Evolutionary conservation across 1,140 invertebrate species (phyloP).

Genomic region (Drosophila ironensis): DNA sequence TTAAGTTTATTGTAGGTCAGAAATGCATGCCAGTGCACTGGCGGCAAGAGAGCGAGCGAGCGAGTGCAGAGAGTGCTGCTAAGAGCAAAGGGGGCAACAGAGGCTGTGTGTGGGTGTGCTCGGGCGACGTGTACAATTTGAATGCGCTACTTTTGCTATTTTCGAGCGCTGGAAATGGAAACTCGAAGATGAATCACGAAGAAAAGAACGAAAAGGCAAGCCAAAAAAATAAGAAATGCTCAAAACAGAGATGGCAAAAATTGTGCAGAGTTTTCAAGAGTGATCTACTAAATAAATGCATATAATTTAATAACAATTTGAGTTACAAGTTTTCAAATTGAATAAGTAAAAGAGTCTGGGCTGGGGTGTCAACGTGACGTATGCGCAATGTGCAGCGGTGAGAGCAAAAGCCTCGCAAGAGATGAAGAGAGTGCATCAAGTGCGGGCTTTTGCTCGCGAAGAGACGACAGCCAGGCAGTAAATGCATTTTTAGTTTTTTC

Average conservation of each 20-base stretch:
- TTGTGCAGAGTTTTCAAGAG: no score
- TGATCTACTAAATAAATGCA: no score
- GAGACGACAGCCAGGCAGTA: no score
- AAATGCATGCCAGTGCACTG: constrained; percentile 67
- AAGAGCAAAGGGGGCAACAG: background rate
- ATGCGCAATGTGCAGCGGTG: constrained; percentile 40
- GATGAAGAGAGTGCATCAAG: background rate
- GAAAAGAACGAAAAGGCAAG: background rate
- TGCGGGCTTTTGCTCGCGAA: no score
- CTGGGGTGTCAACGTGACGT: constrained; percentile 49
- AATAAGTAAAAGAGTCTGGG: background rate
- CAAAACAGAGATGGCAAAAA: background rate
- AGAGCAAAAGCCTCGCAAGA: background rate
- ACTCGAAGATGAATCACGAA: constrained; percentile 21
- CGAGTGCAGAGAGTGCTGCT: background rate
- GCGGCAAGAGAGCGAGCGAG: background rate
- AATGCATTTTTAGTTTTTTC: constrained; percentile 12
- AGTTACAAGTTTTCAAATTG: background rate
- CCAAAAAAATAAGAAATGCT: background rate
- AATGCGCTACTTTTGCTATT: constrained; percentile 29
- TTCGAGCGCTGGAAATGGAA: background rate
- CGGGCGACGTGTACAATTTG: constrained; percentile 34
- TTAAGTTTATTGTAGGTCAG: constrained; percentile 65
- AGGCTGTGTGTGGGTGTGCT: constrained; percentile 16
- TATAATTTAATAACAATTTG: no score